Base-by-base conservation (phyloP, 2,113 vertebrate species). In the Seriola quinqueradiata region DNA sequence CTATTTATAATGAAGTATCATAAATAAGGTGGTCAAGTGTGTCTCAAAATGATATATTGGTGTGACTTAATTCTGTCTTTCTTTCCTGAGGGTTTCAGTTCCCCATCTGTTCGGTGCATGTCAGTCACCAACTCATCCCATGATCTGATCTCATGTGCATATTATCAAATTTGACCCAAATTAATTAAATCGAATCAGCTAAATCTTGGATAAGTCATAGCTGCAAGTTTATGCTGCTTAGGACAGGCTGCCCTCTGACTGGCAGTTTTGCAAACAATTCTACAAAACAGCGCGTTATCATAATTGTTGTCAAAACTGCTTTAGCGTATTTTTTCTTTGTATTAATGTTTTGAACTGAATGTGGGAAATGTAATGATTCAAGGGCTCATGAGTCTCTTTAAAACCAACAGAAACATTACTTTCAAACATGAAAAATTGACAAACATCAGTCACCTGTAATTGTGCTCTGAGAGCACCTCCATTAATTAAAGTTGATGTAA, bases 1-100 rank as follows among this genome's bases (percentile, higher is more conserved):
- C 14, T 19, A 8, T 46, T 59, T 68, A 50, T 32, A 48, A 68
- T 36, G 46, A 8, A 75, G 5, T 40, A 44, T 84, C 19, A 21
- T 38, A 44, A 11, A 54, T 40, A 46, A 48, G 19, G n/a, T 71
- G 17, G 73, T 12, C 8, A 77, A 70, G 69, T 76, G 75, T 79
- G 54, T 87, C 77, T 87, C 68, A 52, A 59, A 81, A 78, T 40
- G 68, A 50, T 82, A 25, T 25, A 54, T 50, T 14, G 63, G 59
- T 82, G 78, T 87, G 67, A 38, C 13, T 32, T 74, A 36, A 88
- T 75, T 87, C 28, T 32, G 84, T 84, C 84, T 90, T 87, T 83
- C 81, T 91, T 92, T 23, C 81, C 89, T 90, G 91, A 42, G 3
- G 44, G 50, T 72, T 79, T 50, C 13, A 60, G 21, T 58, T 38